Base-by-base conservation (phyloP, 2,797 vertebrate genomes). In the Tragopan temminckii region DNA sequence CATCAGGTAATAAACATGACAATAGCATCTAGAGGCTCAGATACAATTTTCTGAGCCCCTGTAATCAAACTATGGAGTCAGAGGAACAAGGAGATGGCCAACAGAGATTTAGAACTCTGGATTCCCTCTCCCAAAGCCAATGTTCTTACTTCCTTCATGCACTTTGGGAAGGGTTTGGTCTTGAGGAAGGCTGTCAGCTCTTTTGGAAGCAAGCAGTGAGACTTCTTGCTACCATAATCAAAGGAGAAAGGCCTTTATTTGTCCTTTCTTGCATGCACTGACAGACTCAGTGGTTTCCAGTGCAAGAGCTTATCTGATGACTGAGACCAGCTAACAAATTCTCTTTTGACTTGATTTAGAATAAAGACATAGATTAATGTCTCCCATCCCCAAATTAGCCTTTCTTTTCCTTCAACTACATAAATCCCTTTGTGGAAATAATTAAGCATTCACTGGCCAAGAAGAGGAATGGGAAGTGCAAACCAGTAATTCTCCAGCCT, bases 371-470 rank as follows among this genome's bases (percentile, higher is more conserved):
- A 20, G 52, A 71, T 74, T 66, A 48, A 71, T 40, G 17, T 68
- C 79, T 92, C 38, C 66, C 5, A 8, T 13, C 58, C 42, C n/a
- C 29, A 89, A 53, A 95, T 58, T 63, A 90, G 66, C 20, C 25
- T 67, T 95, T 57, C 48, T 67, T 85, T 33, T 53, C 64, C 82
- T 90, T 50, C 74, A 82, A 81, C 76, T 77, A 24, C 42, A 64
- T 70, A 87, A 87, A 74, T 77, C 89, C 58, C 61, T 87, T 80
- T 13, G 5, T 83, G 92, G 92, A 87, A 95, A 95, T 95, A 92
- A 95, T 96, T 92, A 70, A 96, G 42, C n/a, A 27, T 80, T 68
- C 64, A 62, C 5, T 87, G 69, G 42, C 61, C 63, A 81, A 85
- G 69, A 25, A 81, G 43, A 68, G 43, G 19, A 89, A 81, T 40